Base-by-base conservation (phyloP, 2,888 invertebrate species). In the Kryphioiulus occultus region DNA sequence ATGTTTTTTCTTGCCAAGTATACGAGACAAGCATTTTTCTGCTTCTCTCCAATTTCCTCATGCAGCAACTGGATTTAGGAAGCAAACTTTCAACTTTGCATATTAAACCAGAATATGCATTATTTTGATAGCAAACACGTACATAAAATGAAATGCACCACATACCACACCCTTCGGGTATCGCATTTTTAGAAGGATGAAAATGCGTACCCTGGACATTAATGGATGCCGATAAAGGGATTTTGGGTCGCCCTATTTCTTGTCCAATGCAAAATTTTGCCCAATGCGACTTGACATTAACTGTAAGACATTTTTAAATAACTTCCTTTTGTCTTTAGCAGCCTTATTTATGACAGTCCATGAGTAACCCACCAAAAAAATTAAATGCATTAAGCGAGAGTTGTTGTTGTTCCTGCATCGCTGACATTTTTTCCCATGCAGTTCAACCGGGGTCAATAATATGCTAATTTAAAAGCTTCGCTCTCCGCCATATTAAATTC, bases 401-500 rank as follows among this genome's bases (percentile, higher is more conserved):
- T 59, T 12, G 68, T 26, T 68, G 68, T 68, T 68, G 22, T 26
- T 26, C 19, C 26, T 26, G 68, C 68, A 68, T 68, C 3, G 22
- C 44, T 53, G n/a, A 2, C 17, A 53, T 53, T 53, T 53, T 53
- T 53, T 26, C 26, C 68, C 68, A 68, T 68, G 68, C 68, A 68
- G 68, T 68, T 68, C 68, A 68, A 68, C 68, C 22, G 68, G 68
- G 68, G 68, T 68, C 68, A 68, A 68, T 68, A 68, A 68, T 68
- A 68, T 68, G 68, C 68, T 68, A 68, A 68, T 68, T 68, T 68
- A 26, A 68, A 22, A 26, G 26, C 68, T 68, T 68, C 26, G 68
- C 68, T 68, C 12, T 22, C 9, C 12, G 68, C 68, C 22, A n/a
- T 68, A 68, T 68, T 68, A 68, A 68, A 68, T 68, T 68, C 26